Evolutionary conservation across 1,140 invertebrate genomes (phyloP).

Genomic region (Zaprionus kolodkinae): DNA sequence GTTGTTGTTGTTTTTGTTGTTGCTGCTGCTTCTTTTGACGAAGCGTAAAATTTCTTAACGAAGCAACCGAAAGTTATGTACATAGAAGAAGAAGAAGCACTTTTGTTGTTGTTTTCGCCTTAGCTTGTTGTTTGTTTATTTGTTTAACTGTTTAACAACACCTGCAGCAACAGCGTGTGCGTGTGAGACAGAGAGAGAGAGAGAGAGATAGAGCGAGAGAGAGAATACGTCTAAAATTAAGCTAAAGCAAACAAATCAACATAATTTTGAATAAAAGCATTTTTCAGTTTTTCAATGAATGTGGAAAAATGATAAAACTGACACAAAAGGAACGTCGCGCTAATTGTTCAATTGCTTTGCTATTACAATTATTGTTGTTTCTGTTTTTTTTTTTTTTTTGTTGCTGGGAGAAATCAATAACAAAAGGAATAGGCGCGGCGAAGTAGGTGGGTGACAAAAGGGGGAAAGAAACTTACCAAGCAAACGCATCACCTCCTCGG

Average conservation of each 20-base stretch:
- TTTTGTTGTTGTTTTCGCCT: constrained; percentile 43
- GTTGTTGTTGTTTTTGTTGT: constrained; percentile 36
- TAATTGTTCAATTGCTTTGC: constrained; percentile 46
- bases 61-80: constrained; percentile 76
- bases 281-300: constrained; percentile 48
- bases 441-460: not conserved
- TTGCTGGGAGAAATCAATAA: constrained; percentile 68
- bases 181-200: constrained; percentile 8
- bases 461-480: constrained; percentile 75
- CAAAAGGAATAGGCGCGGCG: constrained; percentile 23
- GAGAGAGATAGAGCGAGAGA: constrained; percentile 10
- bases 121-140: constrained; percentile 73
- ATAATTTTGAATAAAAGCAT: constrained; percentile 57
- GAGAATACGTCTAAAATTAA: constrained; percentile 68
- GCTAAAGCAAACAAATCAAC: constrained; percentile 71
- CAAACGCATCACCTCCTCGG: constrained; percentile 84
- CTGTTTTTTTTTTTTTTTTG: too few species aligned
- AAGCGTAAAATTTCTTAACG: constrained; percentile 81
- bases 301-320: constrained; percentile 42
- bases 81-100: constrained; percentile 32
- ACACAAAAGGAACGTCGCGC: constrained; percentile 52
- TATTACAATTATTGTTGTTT: constrained; percentile 34
- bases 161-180: constrained; percentile 60
- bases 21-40: constrained; percentile 55
- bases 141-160: constrained; percentile 81